Base-by-base conservation (phyloP, 2,888 invertebrate species). In the Sphaerophoria rueppellii region DNA sequence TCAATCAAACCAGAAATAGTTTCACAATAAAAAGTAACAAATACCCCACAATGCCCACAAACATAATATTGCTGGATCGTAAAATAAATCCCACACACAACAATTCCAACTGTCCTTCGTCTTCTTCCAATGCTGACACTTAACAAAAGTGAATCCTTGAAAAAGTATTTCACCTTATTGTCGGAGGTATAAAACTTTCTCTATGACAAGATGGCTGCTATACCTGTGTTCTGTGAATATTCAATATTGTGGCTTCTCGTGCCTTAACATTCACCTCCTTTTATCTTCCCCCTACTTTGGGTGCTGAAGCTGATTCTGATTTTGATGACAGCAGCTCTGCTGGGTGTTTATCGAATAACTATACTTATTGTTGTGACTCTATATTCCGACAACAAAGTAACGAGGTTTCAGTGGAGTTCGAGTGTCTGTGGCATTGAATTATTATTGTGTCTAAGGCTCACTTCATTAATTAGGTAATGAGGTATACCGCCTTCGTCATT, bases 391-490 rank as follows among this genome's bases (percentile, higher is more conserved):
- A 11, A 48, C 11, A 40, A 40, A 58, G 16, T 40, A 54, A 35
- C 6, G 48, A 14, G 50, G 24, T 24, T 50, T 4, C n/a, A 34
- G 3, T 14, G 37, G 7, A 34, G 63, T 32, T 48, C 34, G 34
- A 5, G 16, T 46, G n/a, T 63, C 4, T 34, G 14, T 48, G 65
- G 35, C 61, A 61, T 46, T 65, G 65, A 50, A 65, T 37, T 57
- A 9, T n/a, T 55, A 14, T 58, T 48, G 14, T 34, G 7, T 48
- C 34, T 11, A 14, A 6, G 40, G 11, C 16, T 46, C 52, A 46
- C 16, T 54, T 35, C 69, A 72, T 77, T 82, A 82, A 82, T 82
- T 73, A 72, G 69, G 35, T 60, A 54, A 72, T 60, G 54, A 50
- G 50, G 50, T 72, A 50, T 75, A 67, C 71, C 14, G 12, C 40